These are phyloP conservation scores for Ictalurus furcatus DNA, from an alignment of 2,113 vertebrate genomes.

Conservation along the genomic window DNA sequence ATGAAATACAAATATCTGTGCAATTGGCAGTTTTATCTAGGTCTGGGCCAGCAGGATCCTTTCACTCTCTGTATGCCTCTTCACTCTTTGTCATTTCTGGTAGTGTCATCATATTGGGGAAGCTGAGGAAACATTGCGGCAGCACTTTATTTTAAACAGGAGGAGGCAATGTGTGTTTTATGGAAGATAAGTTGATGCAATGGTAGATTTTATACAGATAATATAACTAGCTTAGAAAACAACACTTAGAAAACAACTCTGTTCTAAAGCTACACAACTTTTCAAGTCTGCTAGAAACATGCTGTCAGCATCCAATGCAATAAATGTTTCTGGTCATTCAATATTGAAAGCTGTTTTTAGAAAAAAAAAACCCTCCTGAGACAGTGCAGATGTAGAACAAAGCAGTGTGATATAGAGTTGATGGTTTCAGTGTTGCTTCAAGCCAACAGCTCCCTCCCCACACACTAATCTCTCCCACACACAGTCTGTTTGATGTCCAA, in stretches of 20 bases:
- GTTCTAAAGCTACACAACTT: constrained; percentile 7
- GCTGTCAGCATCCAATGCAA: constrained; percentile 27
- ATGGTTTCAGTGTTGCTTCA: constrained; percentile 33
- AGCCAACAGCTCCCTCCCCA: constrained; percentile 44
- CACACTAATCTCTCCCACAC: constrained; percentile 53
- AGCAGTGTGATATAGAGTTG: constrained; percentile 40
- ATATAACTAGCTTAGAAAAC: neutral
- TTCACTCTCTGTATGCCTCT: neutral
- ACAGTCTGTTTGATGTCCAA: constrained; percentile 54
- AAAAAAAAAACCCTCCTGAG: constrained; percentile 12
- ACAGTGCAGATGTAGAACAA: constrained; percentile 43
- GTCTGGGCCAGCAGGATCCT: constrained; percentile 25
- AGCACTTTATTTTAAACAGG: constrained; percentile 13
- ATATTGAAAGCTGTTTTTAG: constrained; percentile 20
- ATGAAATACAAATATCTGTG: constrained; percentile 1
- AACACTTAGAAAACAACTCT: neutral
- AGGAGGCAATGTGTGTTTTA: neutral
- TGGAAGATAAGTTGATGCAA: constrained; percentile 24
- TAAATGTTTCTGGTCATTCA: constrained; percentile 31
- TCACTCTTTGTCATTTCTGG: constrained; percentile 17
- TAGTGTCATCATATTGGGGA: constrained; percentile 24
- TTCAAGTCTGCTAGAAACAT: constrained; percentile 5
- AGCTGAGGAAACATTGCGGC: constrained; percentile 18
- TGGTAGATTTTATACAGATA: constrained; percentile 24
- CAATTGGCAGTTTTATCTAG: constrained; percentile 20